phyloP scores from a whole-genome alignment of 2,888 invertebrate species.

The Dendrolimus houi region DNA sequence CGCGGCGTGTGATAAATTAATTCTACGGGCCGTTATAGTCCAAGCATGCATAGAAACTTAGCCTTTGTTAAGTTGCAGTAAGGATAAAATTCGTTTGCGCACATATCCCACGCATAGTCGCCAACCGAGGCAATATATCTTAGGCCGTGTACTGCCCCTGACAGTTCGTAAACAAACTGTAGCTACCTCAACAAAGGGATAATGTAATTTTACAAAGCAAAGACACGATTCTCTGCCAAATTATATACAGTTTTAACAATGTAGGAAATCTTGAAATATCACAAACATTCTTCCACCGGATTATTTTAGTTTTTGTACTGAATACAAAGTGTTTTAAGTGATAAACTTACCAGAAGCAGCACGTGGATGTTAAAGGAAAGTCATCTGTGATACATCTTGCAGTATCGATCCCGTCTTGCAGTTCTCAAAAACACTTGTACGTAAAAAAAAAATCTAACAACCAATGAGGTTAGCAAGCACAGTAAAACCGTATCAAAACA shows the following conservation, averaged over 20 bases:
- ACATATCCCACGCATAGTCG: conserved; percentile 68
- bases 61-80: conserved; percentile 21
- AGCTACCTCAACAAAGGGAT: conserved; percentile 71
- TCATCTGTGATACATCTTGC: conserved; percentile 74
- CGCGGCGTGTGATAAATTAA: conserved; percentile 77
- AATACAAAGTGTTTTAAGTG: no score
- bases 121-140: conserved; percentile 77
- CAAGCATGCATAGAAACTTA: conserved; percentile 15
- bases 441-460: conserved; percentile 53
- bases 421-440: conserved; percentile 67
- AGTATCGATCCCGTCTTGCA: conserved; percentile 75
- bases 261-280: conserved; percentile 17
- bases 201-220: conserved; percentile 32
- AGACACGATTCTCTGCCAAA: conserved; percentile 19
- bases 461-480: conserved; percentile 71
- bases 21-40: conserved; percentile 73
- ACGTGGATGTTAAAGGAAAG: conserved; percentile 50
- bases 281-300: no score
- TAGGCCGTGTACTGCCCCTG: conserved; percentile 76
- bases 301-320: no score
- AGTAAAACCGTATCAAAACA: conserved; percentile 47
- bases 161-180: conserved; percentile 78
- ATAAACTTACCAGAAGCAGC: conserved; percentile 60
- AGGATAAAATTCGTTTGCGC: conserved; percentile 33
- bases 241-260: conserved; percentile 12